phyloP scores from a whole-genome alignment of 2,888 invertebrate genomes.

The Tenodera sinensis region DNA sequence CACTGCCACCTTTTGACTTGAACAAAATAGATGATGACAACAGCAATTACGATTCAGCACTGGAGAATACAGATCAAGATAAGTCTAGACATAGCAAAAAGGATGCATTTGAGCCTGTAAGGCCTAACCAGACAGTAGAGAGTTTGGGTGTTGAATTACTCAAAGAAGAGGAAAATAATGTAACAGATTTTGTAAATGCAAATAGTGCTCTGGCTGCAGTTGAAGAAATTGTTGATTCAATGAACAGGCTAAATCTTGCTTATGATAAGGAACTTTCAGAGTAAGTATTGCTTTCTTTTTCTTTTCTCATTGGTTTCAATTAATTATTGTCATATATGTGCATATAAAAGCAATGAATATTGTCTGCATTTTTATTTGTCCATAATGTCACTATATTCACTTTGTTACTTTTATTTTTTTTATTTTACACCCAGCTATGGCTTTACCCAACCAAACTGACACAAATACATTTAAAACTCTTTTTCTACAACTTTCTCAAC shows the following conservation, averaged over 20 bases:
- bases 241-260: slow-evolving; percentile 18
- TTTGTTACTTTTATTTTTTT: too few relatives aligned
- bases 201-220: slow-evolving; percentile 18
- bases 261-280: slow-evolving; percentile 9
- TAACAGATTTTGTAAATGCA: slow-evolving; percentile 13
- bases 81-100: slow-evolving; percentile 14
- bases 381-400: too few relatives aligned
- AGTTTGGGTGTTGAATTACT: neutral
- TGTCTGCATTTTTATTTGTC: too few relatives aligned
- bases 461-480: too few relatives aligned
- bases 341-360: too few relatives aligned
- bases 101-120: neutral
- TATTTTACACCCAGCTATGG: too few relatives aligned
- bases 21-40: slow-evolving; percentile 18
- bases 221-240: slow-evolving; percentile 19
- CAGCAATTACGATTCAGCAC: slow-evolving; percentile 22
- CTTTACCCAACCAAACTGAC: too few relatives aligned
- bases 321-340: too few relatives aligned
- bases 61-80: slow-evolving; percentile 20
- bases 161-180: neutral
- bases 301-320: neutral
- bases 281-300: neutral
- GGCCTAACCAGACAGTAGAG: neutral
- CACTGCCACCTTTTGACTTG: slow-evolving; percentile 13
- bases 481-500: too few relatives aligned